These are phyloP conservation scores for Synergus laeviventris DNA, from an alignment of 2,888 invertebrate genomes.

Conservation along the genomic window DNA sequence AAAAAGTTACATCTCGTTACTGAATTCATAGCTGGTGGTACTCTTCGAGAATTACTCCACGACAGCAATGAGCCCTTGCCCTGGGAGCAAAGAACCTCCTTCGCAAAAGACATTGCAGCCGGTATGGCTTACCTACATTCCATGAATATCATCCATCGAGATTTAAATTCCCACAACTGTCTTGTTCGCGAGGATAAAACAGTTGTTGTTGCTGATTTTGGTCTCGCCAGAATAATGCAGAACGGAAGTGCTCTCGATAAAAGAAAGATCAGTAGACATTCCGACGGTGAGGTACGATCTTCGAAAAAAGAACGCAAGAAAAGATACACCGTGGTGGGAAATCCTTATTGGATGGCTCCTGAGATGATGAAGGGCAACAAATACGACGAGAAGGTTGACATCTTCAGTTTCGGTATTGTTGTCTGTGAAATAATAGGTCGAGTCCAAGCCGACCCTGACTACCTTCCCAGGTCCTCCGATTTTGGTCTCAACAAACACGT, in stretches of 20 bases:
- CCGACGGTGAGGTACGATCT: conserved; percentile 76
- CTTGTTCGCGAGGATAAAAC: conserved; percentile 93
- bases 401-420: conserved; percentile 97
- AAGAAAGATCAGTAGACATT: conserved; percentile 69
- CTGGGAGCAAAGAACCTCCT: conserved; percentile 89
- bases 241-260: conserved; percentile 74
- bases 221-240: conserved; percentile 89
- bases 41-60: conserved; percentile 90
- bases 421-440: conserved; percentile 97
- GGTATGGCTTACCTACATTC: conserved; percentile 97
- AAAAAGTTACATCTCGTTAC: conserved; percentile 94
- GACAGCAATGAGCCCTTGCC: conserved; percentile 83
- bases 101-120: conserved; percentile 94
- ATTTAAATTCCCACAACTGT: conserved; percentile 97
- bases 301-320: conserved; percentile 86
- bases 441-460: conserved; percentile 96
- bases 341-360: conserved; percentile 99
- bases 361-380: conserved; percentile 98
- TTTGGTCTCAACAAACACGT: conserved; percentile 93
- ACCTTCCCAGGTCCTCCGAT: conserved; percentile 91
- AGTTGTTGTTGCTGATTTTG: conserved; percentile 97
- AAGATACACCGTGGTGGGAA: conserved; percentile 96
- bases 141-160: conserved; percentile 95
- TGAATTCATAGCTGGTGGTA: conserved; percentile 95
- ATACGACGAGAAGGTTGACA: conserved; percentile 97